These are phyloP conservation scores for Agrochola litura DNA, from an alignment of 2,888 invertebrate genomes.

Conservation along the genomic window DNA sequence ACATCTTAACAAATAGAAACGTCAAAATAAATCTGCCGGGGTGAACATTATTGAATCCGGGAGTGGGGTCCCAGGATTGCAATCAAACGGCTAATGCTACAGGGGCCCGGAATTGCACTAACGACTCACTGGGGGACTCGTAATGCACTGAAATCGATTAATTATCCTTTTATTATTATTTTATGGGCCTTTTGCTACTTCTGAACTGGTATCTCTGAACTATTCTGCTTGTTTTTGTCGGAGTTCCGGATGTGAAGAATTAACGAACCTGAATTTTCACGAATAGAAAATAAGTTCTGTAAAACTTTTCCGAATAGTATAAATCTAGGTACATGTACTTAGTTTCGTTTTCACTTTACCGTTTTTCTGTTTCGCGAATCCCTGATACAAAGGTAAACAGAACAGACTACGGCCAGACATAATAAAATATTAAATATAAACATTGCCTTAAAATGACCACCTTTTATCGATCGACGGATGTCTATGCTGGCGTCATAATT, in stretches of 20 bases:
- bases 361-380: background rate
- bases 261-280: background rate
- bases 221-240: background rate
- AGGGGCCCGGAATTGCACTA: conserved; percentile 78
- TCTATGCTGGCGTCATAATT: conserved; percentile 85
- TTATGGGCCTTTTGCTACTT: conserved; percentile 78
- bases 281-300: background rate
- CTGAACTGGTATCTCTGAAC: conserved; percentile 19
- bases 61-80: conserved; percentile 73
- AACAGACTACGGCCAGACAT: background rate
- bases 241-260: background rate
- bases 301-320: background rate
- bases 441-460: conserved; percentile 60
- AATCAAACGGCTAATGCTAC: conserved; percentile 84
- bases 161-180: conserved; percentile 90
- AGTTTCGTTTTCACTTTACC: background rate
- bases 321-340: background rate
- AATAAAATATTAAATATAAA: conserved; percentile 36
- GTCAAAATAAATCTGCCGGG: conserved; percentile 86
- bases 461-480: conserved; percentile 72
- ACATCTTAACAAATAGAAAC: conserved; percentile 86
- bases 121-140: conserved; percentile 78
- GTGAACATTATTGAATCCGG: conserved; percentile 83
- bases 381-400: background rate
- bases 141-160: conserved; percentile 89